These are phyloP conservation scores for Meteorus cinctellus DNA, from an alignment of 2,888 invertebrate species.

Conservation along the genomic window DNA sequence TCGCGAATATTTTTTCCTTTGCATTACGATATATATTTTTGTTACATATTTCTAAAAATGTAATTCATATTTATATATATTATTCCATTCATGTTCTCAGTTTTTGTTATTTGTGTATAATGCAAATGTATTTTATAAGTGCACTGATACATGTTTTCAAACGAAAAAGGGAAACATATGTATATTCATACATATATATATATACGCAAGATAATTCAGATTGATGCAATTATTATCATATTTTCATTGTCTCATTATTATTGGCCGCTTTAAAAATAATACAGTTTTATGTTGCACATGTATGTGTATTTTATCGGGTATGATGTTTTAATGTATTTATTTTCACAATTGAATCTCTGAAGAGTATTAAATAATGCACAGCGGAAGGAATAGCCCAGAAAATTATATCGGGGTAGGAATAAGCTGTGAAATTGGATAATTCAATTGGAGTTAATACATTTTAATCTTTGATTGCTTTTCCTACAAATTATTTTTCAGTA, in stretches of 20 bases:
- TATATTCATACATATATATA: neutral
- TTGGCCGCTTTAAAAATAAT: slow-evolving; percentile 62
- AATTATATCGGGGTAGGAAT: too few species aligned
- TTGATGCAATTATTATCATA: slow-evolving; percentile 28
- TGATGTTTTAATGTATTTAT: neutral
- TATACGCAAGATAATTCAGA: slow-evolving; percentile 16
- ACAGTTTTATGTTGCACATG: slow-evolving; percentile 51
- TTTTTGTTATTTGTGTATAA: neutral
- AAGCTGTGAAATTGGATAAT: too few species aligned
- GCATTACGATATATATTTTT: neutral
- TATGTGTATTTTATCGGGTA: slow-evolving; percentile 12
- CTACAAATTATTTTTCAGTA: neutral
- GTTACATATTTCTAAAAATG: neutral
- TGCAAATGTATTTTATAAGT: slow-evolving; percentile 15
- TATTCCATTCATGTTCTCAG: neutral
- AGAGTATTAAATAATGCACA: too few species aligned
- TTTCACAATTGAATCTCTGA: too few species aligned
- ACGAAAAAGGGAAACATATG: neutral
- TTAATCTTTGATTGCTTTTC: neutral
- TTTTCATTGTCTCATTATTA: slow-evolving; percentile 54
- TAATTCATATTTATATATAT: slow-evolving; percentile 5
- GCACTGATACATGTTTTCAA: slow-evolving; percentile 2
- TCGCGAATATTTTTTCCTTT: slow-evolving; percentile 24
- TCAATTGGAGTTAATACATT: too few species aligned
- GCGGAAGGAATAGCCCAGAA: too few species aligned